A percentile compares a stretch with the other conserved stretches of the same genome.
Conservation (phyloP, 92 coral and sea anemone species). For the Blastomussa wellsi region DNA sequence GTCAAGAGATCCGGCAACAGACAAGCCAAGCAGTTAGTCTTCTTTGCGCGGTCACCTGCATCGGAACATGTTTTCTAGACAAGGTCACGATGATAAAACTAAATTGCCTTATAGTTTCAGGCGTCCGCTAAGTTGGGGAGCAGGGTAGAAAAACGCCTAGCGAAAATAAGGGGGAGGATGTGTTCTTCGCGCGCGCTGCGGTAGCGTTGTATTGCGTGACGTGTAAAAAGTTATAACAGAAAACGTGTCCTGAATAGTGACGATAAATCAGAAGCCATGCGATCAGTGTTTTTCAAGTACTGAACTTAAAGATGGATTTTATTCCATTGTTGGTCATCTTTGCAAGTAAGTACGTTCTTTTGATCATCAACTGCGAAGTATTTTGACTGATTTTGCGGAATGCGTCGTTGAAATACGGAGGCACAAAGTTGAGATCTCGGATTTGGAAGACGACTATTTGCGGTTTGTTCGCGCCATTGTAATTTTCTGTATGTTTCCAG, state of each 20-base stretch:
- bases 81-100: too few relatives aligned
- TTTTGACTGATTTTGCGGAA: not conserved
- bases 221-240: not conserved
- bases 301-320: not conserved
- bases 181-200: not conserved
- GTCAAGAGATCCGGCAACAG: too few relatives aligned
- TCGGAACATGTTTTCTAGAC: too few relatives aligned
- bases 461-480: too few relatives aligned
- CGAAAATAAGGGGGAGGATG: too few relatives aligned
- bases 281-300: not conserved
- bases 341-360: slow-evolving; percentile 2
- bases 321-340: slow-evolving; percentile 1
- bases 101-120: too few relatives aligned
- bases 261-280: not conserved
- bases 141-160: too few relatives aligned
- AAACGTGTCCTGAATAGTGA: not conserved
- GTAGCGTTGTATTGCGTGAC: not conserved
- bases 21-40: too few relatives aligned
- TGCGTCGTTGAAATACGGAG: not conserved
- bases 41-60: too few relatives aligned
- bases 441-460: too few relatives aligned
- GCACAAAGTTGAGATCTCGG: not conserved
- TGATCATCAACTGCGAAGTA: not conserved
- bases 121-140: too few relatives aligned
- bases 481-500: not conserved